Evolutionary conservation across 2,797 vertebrate species (phyloP).

Genomic region (Stomatorhinus walkeri): DNA sequence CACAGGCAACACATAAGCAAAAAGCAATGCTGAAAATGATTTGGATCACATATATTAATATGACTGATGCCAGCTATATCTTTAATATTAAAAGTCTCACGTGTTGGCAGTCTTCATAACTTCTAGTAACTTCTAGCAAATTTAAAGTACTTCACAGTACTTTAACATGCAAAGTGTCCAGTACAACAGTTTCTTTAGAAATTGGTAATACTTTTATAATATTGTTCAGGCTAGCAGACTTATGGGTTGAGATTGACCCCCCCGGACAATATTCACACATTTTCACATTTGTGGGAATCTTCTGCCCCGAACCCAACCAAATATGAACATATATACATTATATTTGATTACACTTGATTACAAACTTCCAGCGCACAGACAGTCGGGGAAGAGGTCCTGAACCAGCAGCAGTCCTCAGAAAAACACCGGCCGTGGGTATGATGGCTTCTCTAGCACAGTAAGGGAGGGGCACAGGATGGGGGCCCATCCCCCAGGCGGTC

Average conservation of each 20-base stretch:
- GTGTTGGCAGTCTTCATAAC: background rate
- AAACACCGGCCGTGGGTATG: background rate
- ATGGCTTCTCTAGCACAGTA: background rate
- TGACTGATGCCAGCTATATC: background rate
- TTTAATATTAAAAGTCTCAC: background rate
- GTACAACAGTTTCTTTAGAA: background rate
- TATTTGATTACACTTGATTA: background rate
- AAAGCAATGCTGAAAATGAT: background rate
- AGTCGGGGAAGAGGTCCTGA: background rate
- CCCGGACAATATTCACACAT: background rate
- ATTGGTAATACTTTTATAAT: background rate
- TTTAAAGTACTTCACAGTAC: background rate
- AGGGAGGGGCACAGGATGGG: background rate
- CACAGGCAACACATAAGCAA: background rate
- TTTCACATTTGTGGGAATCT: background rate
- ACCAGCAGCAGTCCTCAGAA: background rate
- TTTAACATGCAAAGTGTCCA: background rate
- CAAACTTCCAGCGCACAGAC: background rate
- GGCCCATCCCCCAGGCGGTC: background rate
- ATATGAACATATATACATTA: background rate
- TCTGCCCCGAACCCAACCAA: background rate
- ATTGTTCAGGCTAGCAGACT: background rate
- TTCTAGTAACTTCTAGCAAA: background rate
- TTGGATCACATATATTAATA: background rate
- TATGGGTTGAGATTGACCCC: background rate